Evolutionary conservation across 2,888 invertebrate genomes (phyloP).

Genomic region (Agrochola lota): DNA sequence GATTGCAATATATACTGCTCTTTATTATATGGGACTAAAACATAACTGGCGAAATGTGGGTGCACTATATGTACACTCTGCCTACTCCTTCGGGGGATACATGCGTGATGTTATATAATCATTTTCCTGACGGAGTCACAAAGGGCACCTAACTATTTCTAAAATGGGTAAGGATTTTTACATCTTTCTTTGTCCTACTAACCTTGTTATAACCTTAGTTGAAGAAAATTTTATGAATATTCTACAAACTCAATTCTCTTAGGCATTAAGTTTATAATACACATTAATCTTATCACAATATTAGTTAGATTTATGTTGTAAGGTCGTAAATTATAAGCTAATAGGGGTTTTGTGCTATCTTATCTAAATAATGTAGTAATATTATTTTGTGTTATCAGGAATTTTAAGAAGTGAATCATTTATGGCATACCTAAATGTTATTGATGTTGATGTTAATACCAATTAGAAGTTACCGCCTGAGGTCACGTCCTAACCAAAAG

Average conservation of each 20-base stretch:
- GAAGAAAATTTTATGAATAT: slow-evolving; percentile 34
- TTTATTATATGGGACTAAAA: neutral
- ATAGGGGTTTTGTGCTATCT: slow-evolving; percentile 36
- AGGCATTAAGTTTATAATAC: slow-evolving; percentile 40
- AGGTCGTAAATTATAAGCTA: slow-evolving; percentile 50
- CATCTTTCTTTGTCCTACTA: neutral
- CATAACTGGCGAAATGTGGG: neutral
- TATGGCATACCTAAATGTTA: neutral
- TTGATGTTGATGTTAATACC: neutral
- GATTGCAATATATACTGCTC: neutral
- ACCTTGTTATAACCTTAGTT: slow-evolving; percentile 1
- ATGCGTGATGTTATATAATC: neutral
- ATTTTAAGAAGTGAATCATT: slow-evolving; percentile 3
- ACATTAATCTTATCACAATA: slow-evolving; percentile 58
- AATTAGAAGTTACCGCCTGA: neutral
- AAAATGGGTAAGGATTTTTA: no score
- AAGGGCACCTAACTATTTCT: neutral
- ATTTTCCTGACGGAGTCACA: neutral
- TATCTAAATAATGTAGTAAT: slow-evolving; percentile 40
- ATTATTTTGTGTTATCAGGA: slow-evolving; percentile 1
- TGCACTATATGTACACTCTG: neutral
- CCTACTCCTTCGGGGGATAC: neutral
- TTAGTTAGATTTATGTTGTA: slow-evolving; percentile 40
- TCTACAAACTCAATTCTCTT: slow-evolving; percentile 33
- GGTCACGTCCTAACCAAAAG: neutral